Base-by-base conservation (phyloP, 1,140 invertebrate genomes). In the Heliconius hewitsoni region DNA sequence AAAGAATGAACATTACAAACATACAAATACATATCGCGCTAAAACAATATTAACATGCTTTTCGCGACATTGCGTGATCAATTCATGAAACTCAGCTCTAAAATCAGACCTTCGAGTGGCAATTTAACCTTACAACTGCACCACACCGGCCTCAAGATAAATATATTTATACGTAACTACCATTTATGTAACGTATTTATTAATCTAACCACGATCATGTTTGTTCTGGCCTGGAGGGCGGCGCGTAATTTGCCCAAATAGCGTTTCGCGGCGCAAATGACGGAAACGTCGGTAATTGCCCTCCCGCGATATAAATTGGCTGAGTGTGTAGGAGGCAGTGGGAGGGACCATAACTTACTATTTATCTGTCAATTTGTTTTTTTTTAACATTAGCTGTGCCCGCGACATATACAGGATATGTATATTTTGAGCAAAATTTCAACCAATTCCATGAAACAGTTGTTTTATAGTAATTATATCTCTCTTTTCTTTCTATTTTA, bases 231-330 rank as follows among this genome's bases (percentile, higher is more conserved):
- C 85, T 8, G 73, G 74, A 77, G 81, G 87, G 87, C 85, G 78
- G 81, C 79, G 76, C 79, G 80, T 90, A 88, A 91, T 91, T 89
- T 90, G 78, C 86, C 77, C 85, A 91, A 91, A 91, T 88, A 87
- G 91, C 86, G 86, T 91, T 91, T 89, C 83, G 86, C 81, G 81
- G 77, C 73, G 83, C 87, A 91, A 91, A 89, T 84, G 88, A 87
- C 85, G 86, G 88, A 89, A 88, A 84, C 83, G 84, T 80, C 77
- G 76, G 87, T 90, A 90, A 91, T 90, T 89, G 90, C 90, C 89
- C 87, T 86, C 89, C 89, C 87, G 87, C 85, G 79, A 84, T 89
- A 89, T 90, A 91, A 91, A 90, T 90, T 91, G 88, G 87, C 86
- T 84, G 88, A 89, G 86, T 88, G 88, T 89, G 88, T 89, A 87